Percentiles rank a stretch among this genome's conserved stretches.
phyloP scores from a whole-genome alignment of 1,140 invertebrate species.

The Bombus pascuorum region DNA sequence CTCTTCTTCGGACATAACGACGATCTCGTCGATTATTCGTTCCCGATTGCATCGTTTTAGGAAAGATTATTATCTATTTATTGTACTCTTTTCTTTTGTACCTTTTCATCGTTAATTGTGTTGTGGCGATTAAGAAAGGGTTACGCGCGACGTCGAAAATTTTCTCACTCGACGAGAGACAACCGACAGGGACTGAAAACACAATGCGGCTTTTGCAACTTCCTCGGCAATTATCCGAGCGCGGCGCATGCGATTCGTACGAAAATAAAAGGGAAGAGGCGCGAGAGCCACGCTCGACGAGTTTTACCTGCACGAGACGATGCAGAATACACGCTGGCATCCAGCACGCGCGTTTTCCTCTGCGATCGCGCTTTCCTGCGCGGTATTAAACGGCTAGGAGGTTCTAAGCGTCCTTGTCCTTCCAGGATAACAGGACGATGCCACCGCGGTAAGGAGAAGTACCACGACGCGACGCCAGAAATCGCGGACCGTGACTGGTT shows the following conservation, averaged over 20 bases:
- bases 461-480: slow-evolving; percentile 29
- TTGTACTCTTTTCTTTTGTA: not conserved
- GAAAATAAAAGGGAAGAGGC: slow-evolving; percentile 34
- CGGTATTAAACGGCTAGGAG: not conserved
- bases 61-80: not conserved
- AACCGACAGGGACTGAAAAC: not conserved
- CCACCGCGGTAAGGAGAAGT: slow-evolving; percentile 7
- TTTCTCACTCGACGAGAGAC: slow-evolving; percentile 13
- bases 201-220: slow-evolving; percentile 52
- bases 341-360: slow-evolving; percentile 22
- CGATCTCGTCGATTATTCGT: not conserved
- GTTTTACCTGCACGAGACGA: slow-evolving; percentile 68
- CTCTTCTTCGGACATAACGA: not conserved
- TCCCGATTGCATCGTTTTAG: not conserved
- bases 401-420: slow-evolving; percentile 16
- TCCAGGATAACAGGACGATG: slow-evolving; percentile 46
- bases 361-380: slow-evolving; percentile 5
- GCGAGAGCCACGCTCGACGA: slow-evolving; percentile 27
- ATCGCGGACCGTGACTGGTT: slow-evolving; percentile 50
- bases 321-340: slow-evolving; percentile 49
- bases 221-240: slow-evolving; percentile 52
- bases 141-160: not conserved
- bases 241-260: slow-evolving; percentile 6
- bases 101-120: not conserved
- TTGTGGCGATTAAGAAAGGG: not conserved